Evolutionary conservation across 2,113 vertebrate genomes (phyloP), one percentile per base, ranked within the genome.

Genomic region (Syngnathus typhle): DNA sequence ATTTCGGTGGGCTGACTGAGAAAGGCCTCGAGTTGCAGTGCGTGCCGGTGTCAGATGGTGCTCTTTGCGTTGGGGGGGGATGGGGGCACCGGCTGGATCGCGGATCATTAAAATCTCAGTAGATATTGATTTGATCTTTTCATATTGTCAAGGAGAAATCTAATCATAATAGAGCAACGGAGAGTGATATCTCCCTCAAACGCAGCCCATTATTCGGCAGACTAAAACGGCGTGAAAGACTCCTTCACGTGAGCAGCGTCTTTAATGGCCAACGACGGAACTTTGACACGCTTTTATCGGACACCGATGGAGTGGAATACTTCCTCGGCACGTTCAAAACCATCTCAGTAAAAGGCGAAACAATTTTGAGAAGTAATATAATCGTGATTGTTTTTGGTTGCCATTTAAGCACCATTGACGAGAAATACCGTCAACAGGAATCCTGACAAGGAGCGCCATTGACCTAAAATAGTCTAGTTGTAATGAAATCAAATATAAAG

Each of bases 101-200:
- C 62, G 83, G 77, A 88, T 87, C 87, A 89, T 89, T 84, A 85
- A 88, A 86, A 85, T 82, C 83, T 88, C 87, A 85, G 84, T 88
- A 84, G 83, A 73, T 89, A 89, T 89, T 83, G 85, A 89, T 88
- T 85, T 88, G 85, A 87, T 88, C 83, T 88, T 88, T 88, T 88
- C 88, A 88, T 87, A 86, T 89, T 87, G 85, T 87, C 87, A 85
- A 86, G 84, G 83, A 85, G 87, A 84, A 84, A 85, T 84, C 84
- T 87, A 81, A 86, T 86, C 82, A 85, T 86, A 84, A 89, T 83
- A 80, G 82, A 85, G 85, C 86, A 85, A 84, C 84, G 68, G 83
- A 54, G 81, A 70, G 52, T 84, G 82, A 85, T 84, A 84, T 86
- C 87, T 86, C 86, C 82, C 82, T 88, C 85, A 83, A 79, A 82